Conservation (phyloP, 2,113 vertebrate genomes). For the Arizona elegans region DNA sequence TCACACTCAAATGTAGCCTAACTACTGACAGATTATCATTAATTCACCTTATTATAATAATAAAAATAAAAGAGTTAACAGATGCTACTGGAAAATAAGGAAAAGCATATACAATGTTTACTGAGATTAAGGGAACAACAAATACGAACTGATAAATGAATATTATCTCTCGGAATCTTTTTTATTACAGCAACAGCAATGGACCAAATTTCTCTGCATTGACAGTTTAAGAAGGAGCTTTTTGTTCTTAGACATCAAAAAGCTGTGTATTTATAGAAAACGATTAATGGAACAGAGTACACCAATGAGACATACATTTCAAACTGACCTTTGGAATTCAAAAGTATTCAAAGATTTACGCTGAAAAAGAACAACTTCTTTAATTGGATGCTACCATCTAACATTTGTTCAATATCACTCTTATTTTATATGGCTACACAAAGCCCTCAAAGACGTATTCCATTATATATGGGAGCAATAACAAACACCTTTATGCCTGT, state of each 20-base stretch:
- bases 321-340: constrained; percentile 4
- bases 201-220: not conserved
- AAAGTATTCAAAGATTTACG: not conserved
- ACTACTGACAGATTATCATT: not conserved
- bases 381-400: not conserved
- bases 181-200: not conserved
- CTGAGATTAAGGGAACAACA: not conserved
- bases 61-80: not conserved
- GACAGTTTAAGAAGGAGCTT: not conserved
- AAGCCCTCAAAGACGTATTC: not conserved
- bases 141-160: not conserved
- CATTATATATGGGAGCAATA: not conserved
- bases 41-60: not conserved
- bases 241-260: not conserved
- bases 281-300: not conserved
- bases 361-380: not conserved
- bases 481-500: not conserved
- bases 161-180: not conserved
- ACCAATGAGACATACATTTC: not conserved
- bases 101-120: not conserved
- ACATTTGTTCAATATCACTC: not conserved
- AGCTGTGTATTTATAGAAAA: constrained; percentile 14
- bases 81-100: not conserved
- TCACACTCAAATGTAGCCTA: not conserved
- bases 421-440: not conserved